Percentiles rank a stretch among this genome's conserved stretches.
phyloP scores from a whole-genome alignment of 2,797 vertebrate genomes.

The Orientallactaga sibirica region DNA sequence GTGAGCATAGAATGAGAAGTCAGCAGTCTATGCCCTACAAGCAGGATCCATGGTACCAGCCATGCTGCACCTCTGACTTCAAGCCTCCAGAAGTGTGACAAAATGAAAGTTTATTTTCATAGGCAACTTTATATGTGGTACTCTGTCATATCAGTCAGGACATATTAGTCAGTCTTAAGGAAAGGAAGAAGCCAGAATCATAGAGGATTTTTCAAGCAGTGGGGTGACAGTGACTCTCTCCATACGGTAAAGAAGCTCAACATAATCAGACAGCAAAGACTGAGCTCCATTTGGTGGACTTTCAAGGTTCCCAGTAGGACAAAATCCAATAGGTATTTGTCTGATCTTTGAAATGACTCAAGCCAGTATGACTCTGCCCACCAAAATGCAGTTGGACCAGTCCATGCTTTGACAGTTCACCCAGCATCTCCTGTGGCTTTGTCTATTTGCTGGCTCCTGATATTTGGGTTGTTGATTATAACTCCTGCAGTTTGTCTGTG shows the following conservation, averaged over 20 bases:
- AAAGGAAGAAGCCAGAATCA: not conserved
- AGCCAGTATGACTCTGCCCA: not conserved
- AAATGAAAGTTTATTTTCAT: not conserved
- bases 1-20: not conserved
- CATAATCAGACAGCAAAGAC: not conserved
- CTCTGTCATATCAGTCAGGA: not conserved
- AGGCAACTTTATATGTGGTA: not conserved
- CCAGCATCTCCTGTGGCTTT: not conserved
- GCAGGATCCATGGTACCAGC: not conserved
- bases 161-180: not conserved
- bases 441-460: not conserved
- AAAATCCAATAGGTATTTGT: not conserved
- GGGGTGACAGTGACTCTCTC: not conserved
- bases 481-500: not conserved
- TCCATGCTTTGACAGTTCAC: not conserved
- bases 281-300: not conserved
- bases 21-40: not conserved
- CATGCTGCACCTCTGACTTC: not conserved
- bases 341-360: slow-evolving; percentile 21
- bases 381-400: not conserved
- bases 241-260: not conserved
- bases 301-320: not conserved
- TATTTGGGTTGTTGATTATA: not conserved
- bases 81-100: not conserved
- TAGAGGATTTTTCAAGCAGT: not conserved